phyloP scores from a whole-genome alignment of 1,140 invertebrate species.

The Probaryconus sp. region DNA sequence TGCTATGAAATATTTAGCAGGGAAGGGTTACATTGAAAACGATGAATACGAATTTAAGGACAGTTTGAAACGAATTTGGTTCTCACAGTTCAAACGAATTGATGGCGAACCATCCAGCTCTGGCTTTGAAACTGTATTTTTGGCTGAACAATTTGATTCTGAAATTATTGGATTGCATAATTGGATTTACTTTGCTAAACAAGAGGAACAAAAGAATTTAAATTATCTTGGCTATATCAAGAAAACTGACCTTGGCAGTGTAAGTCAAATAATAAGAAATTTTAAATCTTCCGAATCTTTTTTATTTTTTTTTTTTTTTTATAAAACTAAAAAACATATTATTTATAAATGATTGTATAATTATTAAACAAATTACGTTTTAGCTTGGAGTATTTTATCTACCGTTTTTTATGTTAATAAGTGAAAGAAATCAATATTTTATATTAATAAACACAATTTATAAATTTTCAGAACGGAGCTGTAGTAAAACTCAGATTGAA shows the following conservation, averaged over 20 bases:
- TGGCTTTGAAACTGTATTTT: constrained; percentile 81
- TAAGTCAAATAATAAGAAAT: no score
- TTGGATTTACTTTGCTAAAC: constrained; percentile 81
- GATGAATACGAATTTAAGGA: constrained; percentile 78
- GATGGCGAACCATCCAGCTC: constrained; percentile 78
- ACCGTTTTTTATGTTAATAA: no score
- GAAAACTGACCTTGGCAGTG: constrained; percentile 73
- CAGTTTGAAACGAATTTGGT: constrained; percentile 78
- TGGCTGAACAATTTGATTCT: constrained; percentile 80
- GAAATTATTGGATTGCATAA: constrained; percentile 81
- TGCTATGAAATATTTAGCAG: constrained; percentile 79
- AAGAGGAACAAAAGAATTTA: constrained; percentile 77
- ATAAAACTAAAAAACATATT: not conserved
- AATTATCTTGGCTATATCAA: constrained; percentile 81
- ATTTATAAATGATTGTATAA: not conserved
- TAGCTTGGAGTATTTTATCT: no score
- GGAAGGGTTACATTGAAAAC: constrained; percentile 76
- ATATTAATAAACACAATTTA: no score
- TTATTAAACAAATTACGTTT: no score
- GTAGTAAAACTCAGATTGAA: constrained; percentile 79
- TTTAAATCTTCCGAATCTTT: no score
- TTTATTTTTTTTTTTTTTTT: no score
- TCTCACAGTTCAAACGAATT: constrained; percentile 79
- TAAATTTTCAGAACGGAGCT: constrained; percentile 74
- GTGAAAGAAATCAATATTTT: no score